Evolutionary conservation across 2,888 invertebrate species (phyloP), one percentile per base, ranked within the genome.

Genomic region (Caenorhabditis sp.): DNA sequence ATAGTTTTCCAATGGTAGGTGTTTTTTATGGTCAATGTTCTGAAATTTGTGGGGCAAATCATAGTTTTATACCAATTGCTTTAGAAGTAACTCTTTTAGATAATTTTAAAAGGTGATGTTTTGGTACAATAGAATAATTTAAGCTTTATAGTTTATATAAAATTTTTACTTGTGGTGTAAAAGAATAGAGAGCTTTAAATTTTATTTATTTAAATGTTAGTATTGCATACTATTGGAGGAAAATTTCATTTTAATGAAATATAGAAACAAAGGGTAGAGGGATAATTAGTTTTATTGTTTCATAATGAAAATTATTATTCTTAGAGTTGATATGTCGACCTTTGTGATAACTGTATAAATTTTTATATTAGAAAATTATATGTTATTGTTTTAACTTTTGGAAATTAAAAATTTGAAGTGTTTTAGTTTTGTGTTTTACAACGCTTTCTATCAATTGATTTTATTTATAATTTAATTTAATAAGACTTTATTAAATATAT

Each of bases 1-100:
- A 92, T 88, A 89, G 89, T 83, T 90, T 91, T 83, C 92, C 91
- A 78, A 91, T 91, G 1, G 90, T 92, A 0, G 92, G 92, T 54
- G 83, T 92, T 87, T 92, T 91, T 89, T 93, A 89, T 89, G 92
- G 93, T 0, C 92, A 93, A 91, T 93, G 93, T 88, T 93, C 93
- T 82, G 93, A 93, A 91, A 93, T 93, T 90, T 93, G 93, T 89
- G 93, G 93, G 0, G 91, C 92, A 63, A 93, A 93, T 88, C 93
- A 93, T 88, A 92, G 92, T 70, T 93, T 93, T 91, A 93, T 93
- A 89, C 93, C 92, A 38, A 92, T 93, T 91, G 80, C 70, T 59
- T 62, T 87, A 57, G 87, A 87, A 67, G 74, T 76, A 17, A 76
- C 79, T 70, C 61, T 79, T 58, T 70, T 78, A 63, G 70, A 78